Base-by-base conservation (phyloP, 23 tunicate genomes). In the Styela clava region DNA sequence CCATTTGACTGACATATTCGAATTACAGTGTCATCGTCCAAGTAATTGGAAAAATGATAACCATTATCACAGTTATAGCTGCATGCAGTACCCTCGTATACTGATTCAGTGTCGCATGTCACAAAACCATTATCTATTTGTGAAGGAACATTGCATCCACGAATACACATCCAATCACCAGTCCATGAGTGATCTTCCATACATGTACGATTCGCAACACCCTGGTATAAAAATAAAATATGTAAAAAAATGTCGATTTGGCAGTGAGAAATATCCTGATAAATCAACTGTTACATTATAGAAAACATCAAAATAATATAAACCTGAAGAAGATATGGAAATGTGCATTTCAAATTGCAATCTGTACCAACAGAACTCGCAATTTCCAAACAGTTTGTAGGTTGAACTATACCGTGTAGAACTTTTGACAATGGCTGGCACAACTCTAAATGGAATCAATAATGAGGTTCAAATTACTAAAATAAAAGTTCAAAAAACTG, bases 1-100 rank as follows among this genome's bases (percentile, higher is more conserved):
- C 95, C 95, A 69, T 80, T 52, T 5, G 79, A n/a, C 69, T 62
- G 74, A 35, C 95, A 89, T 1, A 69, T 52, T 70, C 89, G 80
- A 16, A 65, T 21, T 1, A 85, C 69, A 31, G 33, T 33, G 20
- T 71, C 74, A 31, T 24, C 68, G 24, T 67, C 61, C n/a, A 78
- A 69, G 20, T 87, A 84, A 35, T 84, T 80, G 37, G 34, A 19
- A 71, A 71, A 71, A 71, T 5, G 5, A 18, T 32, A 21, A 16
- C 29, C 69, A 30, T 19, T 9, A 23, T 84, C 84, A 35, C 94
- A 88, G 1, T 70, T n/a, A 33, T 88, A 88, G 3, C 22, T 69
- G 88, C 94, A 88, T 7, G n/a, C 51, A 27, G 79, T 82, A 16
- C 88, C 88, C 2, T 78, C 36, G 44, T 74, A 62, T 0, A 88